Evolutionary conservation across 2,113 vertebrate genomes (phyloP).

Genomic region (Malaclemys terrapin): DNA sequence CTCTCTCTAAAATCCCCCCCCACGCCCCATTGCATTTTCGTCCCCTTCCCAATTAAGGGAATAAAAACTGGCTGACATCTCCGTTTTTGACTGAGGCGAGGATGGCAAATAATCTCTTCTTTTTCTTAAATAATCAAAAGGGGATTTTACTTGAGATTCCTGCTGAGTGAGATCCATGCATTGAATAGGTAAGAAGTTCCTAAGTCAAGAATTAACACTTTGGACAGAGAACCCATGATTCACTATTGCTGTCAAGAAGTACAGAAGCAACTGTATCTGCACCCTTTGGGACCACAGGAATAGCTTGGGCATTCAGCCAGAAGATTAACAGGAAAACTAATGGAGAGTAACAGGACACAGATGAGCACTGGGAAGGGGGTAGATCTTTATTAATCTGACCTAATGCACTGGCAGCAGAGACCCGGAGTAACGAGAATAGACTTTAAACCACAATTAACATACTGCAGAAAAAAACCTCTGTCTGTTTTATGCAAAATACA

Average conservation of each 20-base stretch:
- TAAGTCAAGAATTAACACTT: neutral
- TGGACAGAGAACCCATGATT: fast-evolving
- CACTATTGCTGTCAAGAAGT: neutral
- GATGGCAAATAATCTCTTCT: neutral
- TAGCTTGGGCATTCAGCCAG: neutral
- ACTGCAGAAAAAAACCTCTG: neutral
- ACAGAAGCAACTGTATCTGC: neutral
- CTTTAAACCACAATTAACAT: conserved; percentile 23
- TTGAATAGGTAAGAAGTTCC: neutral
- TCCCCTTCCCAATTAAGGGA: neutral
- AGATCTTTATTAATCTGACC: neutral
- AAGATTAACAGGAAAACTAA: neutral
- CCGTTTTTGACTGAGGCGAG: neutral
- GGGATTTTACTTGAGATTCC: neutral
- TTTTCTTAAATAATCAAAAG: neutral
- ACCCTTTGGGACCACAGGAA: neutral
- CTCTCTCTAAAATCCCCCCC: neutral
- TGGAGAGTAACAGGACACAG: neutral
- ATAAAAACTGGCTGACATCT: conserved; percentile 1
- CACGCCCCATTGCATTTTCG: neutral
- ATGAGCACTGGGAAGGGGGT: neutral
- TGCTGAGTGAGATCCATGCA: neutral
- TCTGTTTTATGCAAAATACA: neutral
- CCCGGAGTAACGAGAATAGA: neutral
- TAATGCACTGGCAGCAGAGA: neutral